phyloP scores from a whole-genome alignment of 2,113 vertebrate genomes.

The Edolisoma coerulescens region DNA sequence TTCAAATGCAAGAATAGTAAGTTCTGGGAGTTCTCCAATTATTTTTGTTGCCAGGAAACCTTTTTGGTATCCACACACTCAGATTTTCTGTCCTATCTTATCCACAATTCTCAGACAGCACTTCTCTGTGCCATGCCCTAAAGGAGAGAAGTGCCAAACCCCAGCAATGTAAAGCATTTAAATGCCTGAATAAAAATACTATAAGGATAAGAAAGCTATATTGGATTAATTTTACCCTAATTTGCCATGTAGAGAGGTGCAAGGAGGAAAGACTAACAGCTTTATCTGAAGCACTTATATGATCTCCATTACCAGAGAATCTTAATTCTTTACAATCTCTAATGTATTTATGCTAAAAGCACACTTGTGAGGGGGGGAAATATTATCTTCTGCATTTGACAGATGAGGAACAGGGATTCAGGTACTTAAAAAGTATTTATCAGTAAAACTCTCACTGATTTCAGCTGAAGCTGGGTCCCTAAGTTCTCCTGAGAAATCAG shows the following conservation, averaged over 20 bases:
- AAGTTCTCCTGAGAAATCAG: not conserved
- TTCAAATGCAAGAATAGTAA: constrained; percentile 9
- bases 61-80: not conserved
- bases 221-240: constrained; percentile 43
- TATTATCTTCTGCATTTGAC: not conserved
- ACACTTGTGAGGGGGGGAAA: not conserved
- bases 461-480: not conserved
- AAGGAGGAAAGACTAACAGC: not conserved
- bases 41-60: constrained; percentile 13
- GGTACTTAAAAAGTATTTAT: not conserved
- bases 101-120: constrained; percentile 30
- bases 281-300: not conserved
- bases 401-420: not conserved
- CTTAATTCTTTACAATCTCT: constrained; percentile 28
- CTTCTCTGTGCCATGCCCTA: constrained; percentile 6
- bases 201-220: not conserved
- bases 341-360: not conserved
- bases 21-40: not conserved
- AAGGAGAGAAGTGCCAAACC: constrained; percentile 16
- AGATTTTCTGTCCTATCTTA: constrained; percentile 41
- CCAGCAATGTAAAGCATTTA: constrained; percentile 41
- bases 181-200: constrained; percentile 45
- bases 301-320: not conserved
- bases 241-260: not conserved
- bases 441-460: not conserved